A percentile compares a stretch with the other conserved stretches of the same genome.
These are phyloP conservation scores for Pachymerium ferrugineum DNA, from an alignment of 2,888 invertebrate species.

Conservation along the genomic window DNA sequence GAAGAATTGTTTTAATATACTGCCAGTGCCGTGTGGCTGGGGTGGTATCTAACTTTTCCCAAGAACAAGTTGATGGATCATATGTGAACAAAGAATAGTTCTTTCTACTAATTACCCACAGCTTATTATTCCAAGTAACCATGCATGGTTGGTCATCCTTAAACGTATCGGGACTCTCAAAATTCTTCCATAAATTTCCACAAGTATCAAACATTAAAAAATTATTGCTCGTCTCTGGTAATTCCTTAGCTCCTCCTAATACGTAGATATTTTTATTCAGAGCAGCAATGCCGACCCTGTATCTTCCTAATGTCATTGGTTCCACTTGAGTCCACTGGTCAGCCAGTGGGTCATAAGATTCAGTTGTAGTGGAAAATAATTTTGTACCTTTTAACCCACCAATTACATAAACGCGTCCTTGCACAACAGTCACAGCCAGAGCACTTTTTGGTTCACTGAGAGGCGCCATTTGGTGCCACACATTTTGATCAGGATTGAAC, in stretches of 20 bases:
- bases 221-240: background rate
- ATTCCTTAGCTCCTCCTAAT: slow-evolving; percentile 28
- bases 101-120: slow-evolving; percentile 27
- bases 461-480: slow-evolving; percentile 33
- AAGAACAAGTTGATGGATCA: background rate
- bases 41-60: slow-evolving; percentile 17
- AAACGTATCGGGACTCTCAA: slow-evolving; percentile 10
- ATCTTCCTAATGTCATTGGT: slow-evolving; percentile 19
- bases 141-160: slow-evolving; percentile 30
- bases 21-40: background rate
- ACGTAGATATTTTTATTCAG: background rate
- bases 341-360: slow-evolving; percentile 33
- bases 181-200: background rate
- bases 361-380: slow-evolving; percentile 30
- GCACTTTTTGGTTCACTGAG: slow-evolving; percentile 35
- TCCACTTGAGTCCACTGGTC: slow-evolving; percentile 35
- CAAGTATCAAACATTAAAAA: background rate
- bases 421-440: slow-evolving; percentile 29
- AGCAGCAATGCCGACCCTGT: slow-evolving; percentile 27
- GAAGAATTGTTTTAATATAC: slow-evolving; percentile 14
- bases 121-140: slow-evolving; percentile 10
- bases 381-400: slow-evolving; percentile 33
- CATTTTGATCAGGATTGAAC: slow-evolving; percentile 31
- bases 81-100: slow-evolving; percentile 17
- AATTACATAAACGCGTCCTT: slow-evolving; percentile 32